Evolutionary conservation across 2,797 vertebrate species (phyloP).

Genomic region (Phrynocephalus guinanensis): DNA sequence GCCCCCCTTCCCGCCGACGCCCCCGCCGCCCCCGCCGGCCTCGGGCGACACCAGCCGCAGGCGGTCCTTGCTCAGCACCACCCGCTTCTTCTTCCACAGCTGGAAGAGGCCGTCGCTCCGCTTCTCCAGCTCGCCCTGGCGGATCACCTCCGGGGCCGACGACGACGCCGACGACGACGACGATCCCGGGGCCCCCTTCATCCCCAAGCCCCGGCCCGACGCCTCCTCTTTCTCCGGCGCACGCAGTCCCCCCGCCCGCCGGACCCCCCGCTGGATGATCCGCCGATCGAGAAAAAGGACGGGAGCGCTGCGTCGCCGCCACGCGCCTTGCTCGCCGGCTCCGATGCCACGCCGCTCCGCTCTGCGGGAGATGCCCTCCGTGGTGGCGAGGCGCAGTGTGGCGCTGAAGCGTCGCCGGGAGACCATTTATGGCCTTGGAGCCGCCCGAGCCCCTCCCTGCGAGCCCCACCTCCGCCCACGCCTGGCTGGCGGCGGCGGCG

Average conservation of each 20-base stretch:
- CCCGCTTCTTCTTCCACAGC: slow-evolving; percentile 96
- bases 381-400: background rate
- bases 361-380: accelerated
- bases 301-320: too few species aligned
- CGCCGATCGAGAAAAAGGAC: too few species aligned
- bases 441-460: slow-evolving; percentile 58
- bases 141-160: slow-evolving; percentile 84
- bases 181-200: background rate
- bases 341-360: background rate
- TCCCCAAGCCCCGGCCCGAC: background rate
- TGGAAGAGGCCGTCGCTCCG: slow-evolving; percentile 95
- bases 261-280: too few species aligned
- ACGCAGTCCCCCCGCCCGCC: too few species aligned
- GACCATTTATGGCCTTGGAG: slow-evolving; percentile 66
- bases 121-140: slow-evolving; percentile 97
- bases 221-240: background rate
- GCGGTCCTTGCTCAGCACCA: slow-evolving; percentile 92
- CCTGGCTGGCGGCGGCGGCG: background rate
- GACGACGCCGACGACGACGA: background rate
- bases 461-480: slow-evolving; percentile 40
- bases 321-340: too few species aligned
- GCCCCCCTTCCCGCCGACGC: slow-evolving; percentile 75
- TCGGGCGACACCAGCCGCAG: slow-evolving; percentile 88
- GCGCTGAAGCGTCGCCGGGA: background rate
- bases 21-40: slow-evolving; percentile 75